phyloP scores from a whole-genome alignment of 2,888 invertebrate species.

The Saturnia japonica region DNA sequence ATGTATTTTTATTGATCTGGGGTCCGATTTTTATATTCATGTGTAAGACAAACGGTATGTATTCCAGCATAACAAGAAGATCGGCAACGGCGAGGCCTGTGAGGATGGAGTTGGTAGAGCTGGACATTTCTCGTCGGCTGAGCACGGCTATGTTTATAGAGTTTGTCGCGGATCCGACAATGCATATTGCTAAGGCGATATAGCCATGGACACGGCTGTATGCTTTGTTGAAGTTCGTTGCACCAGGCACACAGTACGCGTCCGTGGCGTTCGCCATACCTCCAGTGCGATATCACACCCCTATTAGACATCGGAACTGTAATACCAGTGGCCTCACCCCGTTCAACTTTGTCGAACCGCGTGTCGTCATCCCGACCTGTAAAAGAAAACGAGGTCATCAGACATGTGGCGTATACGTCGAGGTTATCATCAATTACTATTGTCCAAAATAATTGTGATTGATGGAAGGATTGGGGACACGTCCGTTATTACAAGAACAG shows the following conservation, averaged over 20 bases:
- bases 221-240: slow-evolving; percentile 83
- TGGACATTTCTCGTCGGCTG: slow-evolving; percentile 93
- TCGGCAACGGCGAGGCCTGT: slow-evolving; percentile 96
- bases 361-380: slow-evolving; percentile 46
- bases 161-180: slow-evolving; percentile 95
- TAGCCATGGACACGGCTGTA: slow-evolving; percentile 92
- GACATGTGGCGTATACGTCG: slow-evolving; percentile 1
- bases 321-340: slow-evolving; percentile 26
- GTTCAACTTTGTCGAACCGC: slow-evolving; percentile 27
- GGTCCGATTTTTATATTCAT: slow-evolving; percentile 86
- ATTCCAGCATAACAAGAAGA: slow-evolving; percentile 96
- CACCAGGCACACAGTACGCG: slow-evolving; percentile 80
- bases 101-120: slow-evolving; percentile 95
- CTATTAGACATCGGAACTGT: slow-evolving; percentile 48
- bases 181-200: slow-evolving; percentile 91
- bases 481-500: slow-evolving; percentile 22
- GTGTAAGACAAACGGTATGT: slow-evolving; percentile 94
- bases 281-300: slow-evolving; percentile 38
- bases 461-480: slow-evolving; percentile 16
- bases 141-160: slow-evolving; percentile 95
- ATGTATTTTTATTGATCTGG: slow-evolving; percentile 80
- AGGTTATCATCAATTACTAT: slow-evolving; percentile 19
- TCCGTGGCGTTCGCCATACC: slow-evolving; percentile 70
- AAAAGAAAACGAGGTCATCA: slow-evolving; percentile 40
- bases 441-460: slow-evolving; percentile 21